These are phyloP conservation scores for Sycophila sp. DNA, from an alignment of 1,140 invertebrate genomes.

Conservation along the genomic window DNA sequence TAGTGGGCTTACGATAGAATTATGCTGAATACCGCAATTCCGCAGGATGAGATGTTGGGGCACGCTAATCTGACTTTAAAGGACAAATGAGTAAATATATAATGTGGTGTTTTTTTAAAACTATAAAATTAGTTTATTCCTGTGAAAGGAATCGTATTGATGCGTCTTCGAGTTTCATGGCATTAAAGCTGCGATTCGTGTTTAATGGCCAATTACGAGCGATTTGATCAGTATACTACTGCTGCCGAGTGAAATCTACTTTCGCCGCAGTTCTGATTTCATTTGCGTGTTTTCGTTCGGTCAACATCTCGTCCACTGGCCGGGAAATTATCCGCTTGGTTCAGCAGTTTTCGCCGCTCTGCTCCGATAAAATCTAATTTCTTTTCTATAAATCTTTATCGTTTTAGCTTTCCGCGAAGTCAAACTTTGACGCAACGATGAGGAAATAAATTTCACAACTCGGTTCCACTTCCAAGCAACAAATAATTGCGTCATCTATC, in stretches of 20 bases:
- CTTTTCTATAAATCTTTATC: slow-evolving; percentile 27
- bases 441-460: slow-evolving; percentile 10
- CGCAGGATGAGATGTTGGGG: too few relatives aligned
- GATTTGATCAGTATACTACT: too few relatives aligned
- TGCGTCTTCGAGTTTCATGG: too few relatives aligned
- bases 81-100: too few relatives aligned
- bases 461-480: neutral
- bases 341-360: slow-evolving; percentile 4
- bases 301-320: neutral
- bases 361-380: slow-evolving; percentile 28
- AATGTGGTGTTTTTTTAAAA: too few relatives aligned
- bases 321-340: neutral
- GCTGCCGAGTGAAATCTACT: too few relatives aligned
- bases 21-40: neutral
- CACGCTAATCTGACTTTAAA: too few relatives aligned
- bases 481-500: neutral
- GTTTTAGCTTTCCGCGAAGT: neutral
- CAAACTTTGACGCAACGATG: neutral
- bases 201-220: too few relatives aligned
- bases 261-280: too few relatives aligned
- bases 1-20: neutral
- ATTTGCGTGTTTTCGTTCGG: slow-evolving; percentile 4
- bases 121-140: too few relatives aligned
- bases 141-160: too few relatives aligned
- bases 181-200: too few relatives aligned